Evolutionary conservation across 2,113 vertebrate species (phyloP).

Genomic region (Odocoileus hemionus): DNA sequence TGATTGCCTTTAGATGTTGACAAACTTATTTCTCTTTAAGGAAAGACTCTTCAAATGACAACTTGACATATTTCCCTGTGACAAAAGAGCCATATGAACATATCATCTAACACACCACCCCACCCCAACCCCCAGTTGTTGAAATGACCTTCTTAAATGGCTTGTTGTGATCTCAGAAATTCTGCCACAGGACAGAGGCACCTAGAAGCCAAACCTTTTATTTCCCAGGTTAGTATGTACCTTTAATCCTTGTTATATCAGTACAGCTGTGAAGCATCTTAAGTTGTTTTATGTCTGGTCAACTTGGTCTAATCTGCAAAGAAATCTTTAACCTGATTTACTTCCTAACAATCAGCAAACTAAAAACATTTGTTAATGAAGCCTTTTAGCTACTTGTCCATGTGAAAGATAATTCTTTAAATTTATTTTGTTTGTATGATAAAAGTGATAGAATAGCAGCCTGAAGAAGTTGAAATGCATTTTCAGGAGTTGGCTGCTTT

Average conservation of each 20-base stretch:
- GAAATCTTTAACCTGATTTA: conserved; percentile 16
- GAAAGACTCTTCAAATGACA: not conserved
- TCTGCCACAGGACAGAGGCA: not conserved
- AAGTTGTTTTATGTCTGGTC: not conserved
- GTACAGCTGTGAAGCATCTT: not conserved
- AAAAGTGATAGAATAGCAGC: not conserved
- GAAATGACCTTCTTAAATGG: not conserved
- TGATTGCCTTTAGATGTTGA: not conserved
- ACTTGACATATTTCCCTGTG: not conserved
- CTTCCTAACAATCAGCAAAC: not conserved
- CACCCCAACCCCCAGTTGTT: not conserved
- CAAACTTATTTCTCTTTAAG: not conserved
- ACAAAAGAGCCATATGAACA: not conserved
- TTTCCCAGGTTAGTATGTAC: not conserved
- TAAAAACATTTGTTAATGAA: conserved; percentile 29
- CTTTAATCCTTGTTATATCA: not conserved
- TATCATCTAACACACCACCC: not conserved
- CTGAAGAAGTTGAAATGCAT: not conserved
- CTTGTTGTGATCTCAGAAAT: not conserved
- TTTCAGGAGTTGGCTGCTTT: not conserved
- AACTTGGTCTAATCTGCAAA: not conserved
- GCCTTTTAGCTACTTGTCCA: not conserved
- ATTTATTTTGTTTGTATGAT: not conserved
- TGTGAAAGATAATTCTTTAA: not conserved
- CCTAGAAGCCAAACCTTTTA: not conserved